A percentile compares a stretch with the other conserved stretches of the same genome.
phyloP scores from a whole-genome alignment of 2,888 invertebrate species.

The Oscheius sp. region DNA sequence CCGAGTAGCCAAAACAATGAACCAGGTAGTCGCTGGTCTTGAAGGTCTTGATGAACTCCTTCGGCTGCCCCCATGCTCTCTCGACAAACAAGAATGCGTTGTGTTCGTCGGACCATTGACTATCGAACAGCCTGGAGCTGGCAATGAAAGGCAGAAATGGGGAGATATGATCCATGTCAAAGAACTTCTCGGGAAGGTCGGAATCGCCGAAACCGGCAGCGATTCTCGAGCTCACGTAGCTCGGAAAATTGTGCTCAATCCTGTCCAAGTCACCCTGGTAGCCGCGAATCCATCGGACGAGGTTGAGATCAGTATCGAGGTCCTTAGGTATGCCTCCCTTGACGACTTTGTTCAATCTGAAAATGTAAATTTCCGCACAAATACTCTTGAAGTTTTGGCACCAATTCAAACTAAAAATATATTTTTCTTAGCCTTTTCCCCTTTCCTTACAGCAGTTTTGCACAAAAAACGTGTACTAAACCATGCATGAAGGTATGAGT shows the following conservation, averaged over 20 bases:
- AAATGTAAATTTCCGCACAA: neutral
- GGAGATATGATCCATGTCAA: slow-evolving; percentile 48
- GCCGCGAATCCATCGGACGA: slow-evolving; percentile 60
- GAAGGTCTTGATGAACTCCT: slow-evolving; percentile 63
- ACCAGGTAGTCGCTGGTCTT: slow-evolving; percentile 60
- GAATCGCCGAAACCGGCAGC: slow-evolving; percentile 59
- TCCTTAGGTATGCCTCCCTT: slow-evolving; percentile 57
- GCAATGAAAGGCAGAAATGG: slow-evolving; percentile 54
- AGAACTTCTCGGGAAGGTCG: slow-evolving; percentile 51
- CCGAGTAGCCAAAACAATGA: slow-evolving; percentile 63
- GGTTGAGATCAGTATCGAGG: slow-evolving; percentile 61
- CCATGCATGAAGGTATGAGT: no score
- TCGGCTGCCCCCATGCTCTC: slow-evolving; percentile 62
- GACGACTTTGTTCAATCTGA: slow-evolving; percentile 40
- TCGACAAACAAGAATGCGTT: slow-evolving; percentile 62
- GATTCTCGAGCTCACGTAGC: slow-evolving; percentile 52
- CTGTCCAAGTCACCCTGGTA: slow-evolving; percentile 52
- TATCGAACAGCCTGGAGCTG: slow-evolving; percentile 52
- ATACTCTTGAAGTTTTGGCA: no score
- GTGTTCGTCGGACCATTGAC: slow-evolving; percentile 57
- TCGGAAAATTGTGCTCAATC: slow-evolving; percentile 51
- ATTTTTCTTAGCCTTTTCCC: no score
- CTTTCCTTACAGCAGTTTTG: no score
- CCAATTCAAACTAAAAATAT: no score
- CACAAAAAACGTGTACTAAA: no score